phyloP scores from a whole-genome alignment of 2,113 vertebrate species.

The Rhinoderma darwinii region DNA sequence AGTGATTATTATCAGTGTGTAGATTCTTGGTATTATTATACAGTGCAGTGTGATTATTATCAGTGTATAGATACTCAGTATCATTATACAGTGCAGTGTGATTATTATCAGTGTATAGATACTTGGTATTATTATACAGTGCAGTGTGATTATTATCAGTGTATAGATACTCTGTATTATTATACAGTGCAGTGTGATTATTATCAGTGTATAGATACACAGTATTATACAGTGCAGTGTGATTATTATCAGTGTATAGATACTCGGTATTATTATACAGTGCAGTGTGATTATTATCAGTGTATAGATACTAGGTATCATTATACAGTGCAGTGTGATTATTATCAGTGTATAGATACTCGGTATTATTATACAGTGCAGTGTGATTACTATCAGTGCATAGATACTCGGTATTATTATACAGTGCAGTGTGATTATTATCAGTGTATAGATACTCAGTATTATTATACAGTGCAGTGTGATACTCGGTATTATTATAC shows the following conservation, averaged over 20 bases:
- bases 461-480: background rate
- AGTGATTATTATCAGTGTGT: background rate
- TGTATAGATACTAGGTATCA: background rate
- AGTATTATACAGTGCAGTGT: background rate
- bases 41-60: slow-evolving; percentile 6
- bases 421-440: slow-evolving; percentile 9
- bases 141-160: slow-evolving; percentile 6
- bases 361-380: background rate
- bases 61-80: background rate
- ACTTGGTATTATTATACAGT: background rate
- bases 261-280: background rate
- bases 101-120: slow-evolving; percentile 8
- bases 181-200: slow-evolving; percentile 5
- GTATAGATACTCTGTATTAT: background rate
- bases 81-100: background rate
- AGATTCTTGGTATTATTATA: background rate
- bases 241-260: slow-evolving; percentile 2
- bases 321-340: background rate
- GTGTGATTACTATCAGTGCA: slow-evolving; percentile 8
- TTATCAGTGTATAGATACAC: background rate
- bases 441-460: background rate
- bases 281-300: slow-evolving; percentile 16
- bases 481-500: background rate
- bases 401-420: background rate
- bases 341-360: background rate